A percentile compares a stretch with the other conserved stretches of the same genome.
Conservation (phyloP, 23 tunicate species). For the Ciona savignyi region DNA sequence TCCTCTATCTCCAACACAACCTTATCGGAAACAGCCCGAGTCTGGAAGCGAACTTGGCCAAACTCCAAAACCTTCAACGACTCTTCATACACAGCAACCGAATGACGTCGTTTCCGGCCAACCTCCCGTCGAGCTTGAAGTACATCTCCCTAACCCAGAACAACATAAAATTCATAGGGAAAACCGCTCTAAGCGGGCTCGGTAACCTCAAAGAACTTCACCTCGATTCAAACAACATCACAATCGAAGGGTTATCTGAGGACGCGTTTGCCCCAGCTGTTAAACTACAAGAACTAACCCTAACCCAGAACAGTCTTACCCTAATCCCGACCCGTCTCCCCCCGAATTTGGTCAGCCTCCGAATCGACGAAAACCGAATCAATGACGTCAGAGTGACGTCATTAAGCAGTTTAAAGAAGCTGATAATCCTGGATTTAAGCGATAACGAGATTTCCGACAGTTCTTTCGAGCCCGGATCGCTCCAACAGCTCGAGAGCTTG, state of each 20-base stretch:
- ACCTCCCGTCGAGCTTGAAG: slow-evolving; percentile 18
- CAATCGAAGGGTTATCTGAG: slow-evolving; percentile 17
- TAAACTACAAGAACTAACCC: slow-evolving; percentile 11
- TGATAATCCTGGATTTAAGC: slow-evolving; percentile 26
- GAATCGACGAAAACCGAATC: slow-evolving; percentile 24
- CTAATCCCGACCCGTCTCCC: slow-evolving; percentile 34
- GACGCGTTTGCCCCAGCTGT: slow-evolving; percentile 15
- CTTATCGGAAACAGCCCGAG: slow-evolving; percentile 29
- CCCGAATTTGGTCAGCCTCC: slow-evolving; percentile 11
- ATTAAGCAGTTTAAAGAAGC: slow-evolving; percentile 4
- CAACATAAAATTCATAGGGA: slow-evolving; percentile 46
- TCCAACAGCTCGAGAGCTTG: slow-evolving; percentile 5
- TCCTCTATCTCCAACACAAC: slow-evolving; percentile 49
- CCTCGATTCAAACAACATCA: slow-evolving; percentile 49
- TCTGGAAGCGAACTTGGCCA: slow-evolving; percentile 16
- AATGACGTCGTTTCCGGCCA: slow-evolving; percentile 45
- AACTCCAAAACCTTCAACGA: slow-evolving; percentile 14
- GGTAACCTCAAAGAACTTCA: slow-evolving; percentile 19
- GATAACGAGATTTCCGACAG: slow-evolving; percentile 14
- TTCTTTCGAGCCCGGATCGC: neutral
- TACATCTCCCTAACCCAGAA: slow-evolving; percentile 29
- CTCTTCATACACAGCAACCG: slow-evolving; percentile 30
- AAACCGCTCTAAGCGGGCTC: slow-evolving; percentile 17
- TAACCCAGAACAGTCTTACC: slow-evolving; percentile 30
- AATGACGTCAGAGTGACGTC: neutral